Evolutionary conservation across 2,113 vertebrate species (phyloP).

Genomic region (Pogonocichla stellata): DNA sequence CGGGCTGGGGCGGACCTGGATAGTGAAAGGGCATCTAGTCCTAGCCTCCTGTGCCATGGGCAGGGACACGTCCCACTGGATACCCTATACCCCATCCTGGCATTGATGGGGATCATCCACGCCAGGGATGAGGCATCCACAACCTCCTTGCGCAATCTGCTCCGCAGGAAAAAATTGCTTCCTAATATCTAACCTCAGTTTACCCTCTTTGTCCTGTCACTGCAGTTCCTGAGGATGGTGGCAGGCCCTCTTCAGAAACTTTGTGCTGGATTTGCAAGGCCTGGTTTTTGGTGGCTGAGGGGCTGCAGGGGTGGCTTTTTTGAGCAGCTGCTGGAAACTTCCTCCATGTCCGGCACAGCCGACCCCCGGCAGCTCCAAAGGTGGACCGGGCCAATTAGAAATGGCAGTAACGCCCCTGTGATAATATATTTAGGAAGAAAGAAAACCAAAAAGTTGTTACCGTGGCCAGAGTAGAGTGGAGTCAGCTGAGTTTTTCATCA

Average conservation of each 20-base stretch:
- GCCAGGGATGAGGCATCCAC: too few relatives aligned
- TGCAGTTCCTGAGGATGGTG: background rate
- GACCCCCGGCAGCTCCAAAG: background rate
- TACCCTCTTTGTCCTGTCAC: background rate
- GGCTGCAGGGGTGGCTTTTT: background rate
- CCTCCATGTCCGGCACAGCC: background rate
- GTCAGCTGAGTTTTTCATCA: background rate
- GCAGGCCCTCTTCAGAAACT: background rate
- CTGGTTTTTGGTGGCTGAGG: too few relatives aligned
- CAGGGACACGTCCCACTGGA: too few relatives aligned
- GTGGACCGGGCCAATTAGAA: background rate
- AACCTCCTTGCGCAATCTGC: too few relatives aligned
- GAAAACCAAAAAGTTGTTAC: background rate
- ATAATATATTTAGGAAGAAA: background rate
- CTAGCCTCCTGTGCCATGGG: background rate
- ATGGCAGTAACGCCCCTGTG: background rate
- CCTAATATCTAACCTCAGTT: background rate
- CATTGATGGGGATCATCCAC: too few relatives aligned
- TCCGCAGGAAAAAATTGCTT: background rate
- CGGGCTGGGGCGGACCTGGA: rapidly evolving
- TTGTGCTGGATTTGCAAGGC: background rate
- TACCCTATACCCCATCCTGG: background rate
- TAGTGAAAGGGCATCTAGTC: too few relatives aligned
- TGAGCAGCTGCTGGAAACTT: background rate
- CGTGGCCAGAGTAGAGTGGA: background rate